phyloP scores from a whole-genome alignment of 23 tunicate species.

The Ascidia mentula region DNA sequence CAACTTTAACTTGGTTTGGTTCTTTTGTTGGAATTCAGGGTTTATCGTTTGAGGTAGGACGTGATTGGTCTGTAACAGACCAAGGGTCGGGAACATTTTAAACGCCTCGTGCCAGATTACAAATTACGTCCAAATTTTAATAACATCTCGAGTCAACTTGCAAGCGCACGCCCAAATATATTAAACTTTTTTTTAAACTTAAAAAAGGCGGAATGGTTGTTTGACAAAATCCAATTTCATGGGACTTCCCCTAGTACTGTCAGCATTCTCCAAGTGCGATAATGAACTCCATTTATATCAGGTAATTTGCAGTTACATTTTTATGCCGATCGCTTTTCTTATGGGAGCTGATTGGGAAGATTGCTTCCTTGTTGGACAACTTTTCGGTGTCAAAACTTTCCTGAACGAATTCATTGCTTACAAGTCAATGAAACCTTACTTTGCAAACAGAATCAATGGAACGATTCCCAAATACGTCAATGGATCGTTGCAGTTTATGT shows the following conservation, averaged over 20 bases:
- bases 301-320: slow-evolving; percentile 63
- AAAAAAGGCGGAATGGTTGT: too few species aligned
- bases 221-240: too few species aligned
- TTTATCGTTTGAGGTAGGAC: slow-evolving; percentile 47
- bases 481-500: slow-evolving; percentile 53
- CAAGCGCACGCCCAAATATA: too few species aligned
- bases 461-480: slow-evolving; percentile 35
- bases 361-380: slow-evolving; percentile 62
- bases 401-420: slow-evolving; percentile 88
- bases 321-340: slow-evolving; percentile 70
- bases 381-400: slow-evolving; percentile 80
- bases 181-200: too few species aligned
- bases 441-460: slow-evolving; percentile 43
- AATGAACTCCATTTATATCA: too few species aligned
- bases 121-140: too few species aligned
- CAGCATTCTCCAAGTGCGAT: too few species aligned
- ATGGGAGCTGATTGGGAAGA: slow-evolving; percentile 77
- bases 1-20: slow-evolving; percentile 62
- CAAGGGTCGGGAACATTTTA: too few species aligned
- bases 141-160: too few species aligned
- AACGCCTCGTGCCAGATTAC: too few species aligned
- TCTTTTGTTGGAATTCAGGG: slow-evolving; percentile 60
- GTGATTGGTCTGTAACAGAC: too few species aligned
- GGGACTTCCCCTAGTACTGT: too few species aligned
- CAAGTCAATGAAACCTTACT: slow-evolving; percentile 33